Conservation (phyloP, 2,888 invertebrate genomes). For the Saturnia japonica region DNA sequence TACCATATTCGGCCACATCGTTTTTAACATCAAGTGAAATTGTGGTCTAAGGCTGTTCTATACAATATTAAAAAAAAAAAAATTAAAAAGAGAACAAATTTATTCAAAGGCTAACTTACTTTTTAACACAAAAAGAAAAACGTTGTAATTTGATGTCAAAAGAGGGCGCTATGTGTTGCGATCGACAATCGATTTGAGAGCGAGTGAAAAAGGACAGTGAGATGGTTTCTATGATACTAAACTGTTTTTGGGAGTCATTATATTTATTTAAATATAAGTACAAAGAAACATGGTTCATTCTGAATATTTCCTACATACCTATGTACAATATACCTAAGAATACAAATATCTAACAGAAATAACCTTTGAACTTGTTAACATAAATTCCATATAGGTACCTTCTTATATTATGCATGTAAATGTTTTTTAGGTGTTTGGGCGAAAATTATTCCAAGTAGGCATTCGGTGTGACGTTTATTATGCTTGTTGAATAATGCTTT, state of each 20-base stretch:
- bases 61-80: too few species aligned
- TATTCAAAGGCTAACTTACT: too few species aligned
- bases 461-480: conserved; percentile 68
- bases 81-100: too few species aligned
- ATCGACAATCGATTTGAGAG: neutral
- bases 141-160: neutral
- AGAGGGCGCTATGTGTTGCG: conserved; percentile 7
- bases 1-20: too few species aligned
- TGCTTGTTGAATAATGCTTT: conserved; percentile 74
- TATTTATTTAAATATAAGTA: too few species aligned
- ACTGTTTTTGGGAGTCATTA: too few species aligned
- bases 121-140: neutral
- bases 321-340: conserved; percentile 7
- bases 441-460: conserved; percentile 75
- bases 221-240: neutral
- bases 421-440: conserved; percentile 61
- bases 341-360: conserved; percentile 32
- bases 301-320: too few species aligned
- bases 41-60: too few species aligned
- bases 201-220: neutral
- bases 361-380: conserved; percentile 49
- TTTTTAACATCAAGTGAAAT: too few species aligned
- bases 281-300: too few species aligned
- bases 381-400: conserved; percentile 52
- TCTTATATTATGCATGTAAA: conserved; percentile 64